Percentiles rank a stretch among this genome's conserved stretches.
phyloP scores from a whole-genome alignment of 2,888 invertebrate species.

The Mesodorylaimus sp. region DNA sequence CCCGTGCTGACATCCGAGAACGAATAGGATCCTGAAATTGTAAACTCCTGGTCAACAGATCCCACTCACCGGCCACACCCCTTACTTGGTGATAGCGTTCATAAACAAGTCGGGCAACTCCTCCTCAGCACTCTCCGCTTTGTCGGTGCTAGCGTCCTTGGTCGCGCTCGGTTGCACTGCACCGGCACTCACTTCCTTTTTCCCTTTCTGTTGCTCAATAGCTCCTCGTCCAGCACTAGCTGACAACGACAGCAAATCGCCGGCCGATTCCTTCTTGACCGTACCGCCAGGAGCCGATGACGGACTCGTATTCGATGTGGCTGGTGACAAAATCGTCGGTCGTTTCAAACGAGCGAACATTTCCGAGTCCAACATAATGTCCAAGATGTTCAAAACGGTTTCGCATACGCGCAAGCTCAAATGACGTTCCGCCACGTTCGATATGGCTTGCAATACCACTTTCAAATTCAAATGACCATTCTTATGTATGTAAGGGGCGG shows the following conservation, averaged over 20 bases:
- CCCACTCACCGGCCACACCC: background rate
- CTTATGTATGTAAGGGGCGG: constrained; percentile 72
- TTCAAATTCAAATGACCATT: constrained; percentile 82
- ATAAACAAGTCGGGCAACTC: no score
- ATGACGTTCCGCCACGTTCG: constrained; percentile 8
- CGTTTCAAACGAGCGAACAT: constrained; percentile 34
- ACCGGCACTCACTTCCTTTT: no score
- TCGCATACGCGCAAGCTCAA: constrained; percentile 58
- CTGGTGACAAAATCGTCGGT: background rate
- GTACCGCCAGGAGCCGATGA: background rate
- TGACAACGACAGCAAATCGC: no score
- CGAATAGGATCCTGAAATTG: constrained; percentile 51
- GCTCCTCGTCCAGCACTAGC: no score
- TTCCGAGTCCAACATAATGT: constrained; percentile 72
- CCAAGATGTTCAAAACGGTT: constrained; percentile 72
- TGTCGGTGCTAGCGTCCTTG: no score
- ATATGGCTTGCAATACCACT: constrained; percentile 43
- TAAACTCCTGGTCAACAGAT: background rate
- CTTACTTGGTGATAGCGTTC: constrained; percentile 42
- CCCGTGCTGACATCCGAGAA: constrained; percentile 82
- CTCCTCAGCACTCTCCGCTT: no score
- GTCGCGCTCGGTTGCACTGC: no score
- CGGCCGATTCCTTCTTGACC: no score
- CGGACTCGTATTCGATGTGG: background rate
- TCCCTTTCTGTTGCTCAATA: no score